Base-by-base conservation (phyloP, 2,888 invertebrate species). In the Pogonocherus hispidulus region DNA sequence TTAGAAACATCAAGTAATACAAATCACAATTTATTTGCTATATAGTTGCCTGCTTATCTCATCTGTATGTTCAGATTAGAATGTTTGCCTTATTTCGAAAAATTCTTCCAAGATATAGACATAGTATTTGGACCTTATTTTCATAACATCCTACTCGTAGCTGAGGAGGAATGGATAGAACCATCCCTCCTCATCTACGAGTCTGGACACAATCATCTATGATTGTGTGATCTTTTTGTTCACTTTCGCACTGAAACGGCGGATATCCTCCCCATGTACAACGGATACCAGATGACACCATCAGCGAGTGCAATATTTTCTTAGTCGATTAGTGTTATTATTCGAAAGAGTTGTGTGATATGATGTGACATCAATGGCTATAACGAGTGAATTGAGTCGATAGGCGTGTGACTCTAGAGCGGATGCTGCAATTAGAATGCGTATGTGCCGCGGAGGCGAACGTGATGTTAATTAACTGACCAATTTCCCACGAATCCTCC, bases 341-440 rank as follows among this genome's bases (percentile, higher is more conserved):
- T 67, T 66, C 63, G 54, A 69, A 72, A 67, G 72, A 66, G 37
- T 51, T 19, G 51, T 14, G n/a, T 62, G 46, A 62, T 51, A 62
- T n/a, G n/a, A n/a, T 62, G 60, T 62, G 46, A 62, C 60, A 62
- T 62, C 60, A 62, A 62, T 62, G 60, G 16, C 35, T 14, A 37
- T 49, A 19, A 59, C 60, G 51, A 66, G 67, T 63, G 75, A 71
- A 70, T 72, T 66, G 72, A 69, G 70, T 72, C 72, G 68, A 77
- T 77, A 74, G 72, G 71, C 76, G 76, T 78, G 76, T 72, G 80
- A 80, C 79, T 75, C 65, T 76, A 70, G 52, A 77, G 78, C 82
- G 83, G 83, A 83, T 80, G 81, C 76, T 69, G 74, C 78, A 83
- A 83, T 83, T 82, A 82, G 79, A 77, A 73, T 78, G 81, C 79